phyloP scores from a whole-genome alignment of 2,888 invertebrate genomes.

The Empis livida region DNA sequence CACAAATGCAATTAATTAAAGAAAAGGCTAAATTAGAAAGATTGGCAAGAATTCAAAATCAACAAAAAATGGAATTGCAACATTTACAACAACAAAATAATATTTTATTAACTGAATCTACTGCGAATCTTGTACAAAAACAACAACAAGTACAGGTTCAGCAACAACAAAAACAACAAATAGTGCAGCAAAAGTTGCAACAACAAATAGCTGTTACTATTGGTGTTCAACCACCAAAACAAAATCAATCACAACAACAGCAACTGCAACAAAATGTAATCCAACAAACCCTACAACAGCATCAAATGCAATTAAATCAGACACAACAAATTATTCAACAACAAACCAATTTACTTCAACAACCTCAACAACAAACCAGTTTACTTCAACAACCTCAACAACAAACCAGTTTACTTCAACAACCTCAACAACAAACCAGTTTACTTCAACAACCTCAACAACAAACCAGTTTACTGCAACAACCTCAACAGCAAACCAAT shows the following conservation, averaged over 20 bases:
- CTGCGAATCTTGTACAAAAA: constrained; percentile 35
- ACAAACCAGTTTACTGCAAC: too few relatives aligned
- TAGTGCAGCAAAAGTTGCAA: constrained; percentile 8
- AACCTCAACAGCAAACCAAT: constrained; percentile 21
- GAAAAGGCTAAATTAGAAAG: constrained; percentile 38
- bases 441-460: constrained; percentile 14
- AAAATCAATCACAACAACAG: constrained; percentile 12
- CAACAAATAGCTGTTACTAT: constrained; percentile 2
- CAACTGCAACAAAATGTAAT: constrained; percentile 8
- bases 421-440: constrained; percentile 20
- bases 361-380: constrained; percentile 19
- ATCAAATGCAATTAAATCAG: constrained; percentile 8
- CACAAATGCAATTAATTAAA: constrained; percentile 47
- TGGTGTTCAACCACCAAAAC: background rate
- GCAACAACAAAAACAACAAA: constrained; percentile 16
- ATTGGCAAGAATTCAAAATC: constrained; percentile 38
- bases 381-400: constrained; percentile 16
- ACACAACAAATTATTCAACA: constrained; percentile 15
- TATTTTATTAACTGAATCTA: constrained; percentile 27
- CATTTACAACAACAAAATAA: constrained; percentile 40
- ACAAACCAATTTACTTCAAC: constrained; percentile 16
- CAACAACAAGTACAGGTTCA: constrained; percentile 13
- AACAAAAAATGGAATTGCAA: constrained; percentile 25
- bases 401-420: constrained; percentile 16
- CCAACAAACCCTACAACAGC: constrained; percentile 8